Evolutionary conservation across 2,113 vertebrate species (phyloP), one percentile per base, ranked within the genome.

Genomic region (Todiramphus chloris): DNA sequence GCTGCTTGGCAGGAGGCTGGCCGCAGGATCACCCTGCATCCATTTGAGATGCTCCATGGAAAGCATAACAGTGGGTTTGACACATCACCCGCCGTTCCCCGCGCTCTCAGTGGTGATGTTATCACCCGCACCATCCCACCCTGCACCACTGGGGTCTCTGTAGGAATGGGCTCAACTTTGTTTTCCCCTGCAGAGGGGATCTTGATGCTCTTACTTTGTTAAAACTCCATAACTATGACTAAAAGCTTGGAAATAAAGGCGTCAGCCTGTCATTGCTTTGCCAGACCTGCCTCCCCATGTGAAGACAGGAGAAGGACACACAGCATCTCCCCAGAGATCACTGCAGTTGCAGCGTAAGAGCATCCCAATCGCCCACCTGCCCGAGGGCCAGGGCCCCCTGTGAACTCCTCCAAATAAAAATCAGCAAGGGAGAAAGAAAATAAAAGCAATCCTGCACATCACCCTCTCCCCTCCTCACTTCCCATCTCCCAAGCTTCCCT

Each of bases 361-460:
- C 23, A n/a, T 72, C 51, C 62, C 64, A 78, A 21, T 46, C 2
- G 1, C 64, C 30, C 6, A 3, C 66, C 62, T 76, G 70, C 74
- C 72, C 0, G 0, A 25, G 72, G 55, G 55, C n/a, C 21, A n/a
- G 20, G 27, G 31, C 58, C 35, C 60, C 25, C 3, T 0, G 0
- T 46, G 55, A 95, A 30, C 89, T 41, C 46, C 35, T 87, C 72
- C 0, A 1, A 58, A 70, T 41, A 74, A 85, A 78, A 82, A 46
- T 6, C 18, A 24, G 66, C 2, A 11, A 91, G 92, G 0, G 2
- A 59, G 69, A 84, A 82, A 92, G 66, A 62, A 93, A 92, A 77
- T 44, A 60, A 78, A 18, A 94, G 51, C 16, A 89, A 93, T 91
- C 83, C 19, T 35, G 24, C 35, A 70, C 66, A 84, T 48, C 91